Conservation (phyloP, 2,113 vertebrate genomes). For the Gopherus flavomarginatus region DNA sequence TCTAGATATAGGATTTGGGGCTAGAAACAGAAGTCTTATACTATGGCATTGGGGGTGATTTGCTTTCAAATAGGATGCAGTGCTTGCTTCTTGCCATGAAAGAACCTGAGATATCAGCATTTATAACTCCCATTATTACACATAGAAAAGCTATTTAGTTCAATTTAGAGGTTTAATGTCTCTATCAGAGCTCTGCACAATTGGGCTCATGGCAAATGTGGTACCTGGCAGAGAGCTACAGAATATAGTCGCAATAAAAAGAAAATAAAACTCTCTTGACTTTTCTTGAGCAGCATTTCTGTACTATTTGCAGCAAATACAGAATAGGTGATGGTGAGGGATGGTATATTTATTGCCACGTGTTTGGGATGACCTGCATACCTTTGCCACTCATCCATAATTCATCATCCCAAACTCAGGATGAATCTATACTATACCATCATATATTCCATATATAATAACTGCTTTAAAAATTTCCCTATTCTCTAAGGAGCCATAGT, state of each 20-base stretch:
- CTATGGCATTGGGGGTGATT: not conserved
- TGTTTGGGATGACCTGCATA: not conserved
- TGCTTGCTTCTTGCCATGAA: not conserved
- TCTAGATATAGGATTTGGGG: not conserved
- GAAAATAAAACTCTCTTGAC: not conserved
- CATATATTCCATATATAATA: rapidly evolving
- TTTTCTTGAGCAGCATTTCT: not conserved
- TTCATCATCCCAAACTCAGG: not conserved
- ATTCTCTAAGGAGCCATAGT: not conserved
- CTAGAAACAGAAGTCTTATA: not conserved
- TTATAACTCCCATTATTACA: not conserved
- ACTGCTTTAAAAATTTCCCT: not conserved
- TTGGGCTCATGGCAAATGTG: not conserved
- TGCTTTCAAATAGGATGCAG: not conserved
- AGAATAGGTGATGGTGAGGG: not conserved
- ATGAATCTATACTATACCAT: not conserved
- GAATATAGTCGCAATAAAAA: not conserved
- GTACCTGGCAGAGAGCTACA: not conserved
- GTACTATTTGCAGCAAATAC: not conserved
- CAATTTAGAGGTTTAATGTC: not conserved
- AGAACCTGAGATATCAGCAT: not conserved
- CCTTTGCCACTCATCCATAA: not conserved
- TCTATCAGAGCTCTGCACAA: not conserved
- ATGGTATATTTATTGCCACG: not conserved
- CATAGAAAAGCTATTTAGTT: not conserved